phyloP scores from a whole-genome alignment of 2,797 vertebrate species.

The Hippoglossus hippoglossus region DNA sequence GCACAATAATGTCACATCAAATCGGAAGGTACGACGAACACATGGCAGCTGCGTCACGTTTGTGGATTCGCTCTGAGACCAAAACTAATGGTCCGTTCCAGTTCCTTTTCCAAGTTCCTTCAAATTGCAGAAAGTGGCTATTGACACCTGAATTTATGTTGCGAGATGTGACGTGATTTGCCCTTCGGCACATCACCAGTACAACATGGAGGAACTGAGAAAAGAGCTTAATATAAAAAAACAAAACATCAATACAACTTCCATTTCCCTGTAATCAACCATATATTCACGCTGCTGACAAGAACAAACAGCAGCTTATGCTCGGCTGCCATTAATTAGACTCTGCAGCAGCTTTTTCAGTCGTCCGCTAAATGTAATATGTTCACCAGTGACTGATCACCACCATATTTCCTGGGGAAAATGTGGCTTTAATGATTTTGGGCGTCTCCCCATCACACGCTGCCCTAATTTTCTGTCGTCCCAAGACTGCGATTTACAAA shows the following conservation, averaged over 20 bases:
- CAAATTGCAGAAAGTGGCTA: background rate
- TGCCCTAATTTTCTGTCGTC: background rate
- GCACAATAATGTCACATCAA: too few relatives aligned
- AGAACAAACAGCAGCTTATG: background rate
- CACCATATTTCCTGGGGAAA: background rate
- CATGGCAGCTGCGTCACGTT: too few relatives aligned
- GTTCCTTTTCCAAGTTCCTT: background rate
- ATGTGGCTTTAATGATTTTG: background rate
- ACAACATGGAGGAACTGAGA: background rate
- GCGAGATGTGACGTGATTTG: background rate
- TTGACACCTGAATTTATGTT: background rate
- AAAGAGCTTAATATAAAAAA: background rate
- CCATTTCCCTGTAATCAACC: background rate
- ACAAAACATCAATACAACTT: background rate
- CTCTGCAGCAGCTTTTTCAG: background rate
- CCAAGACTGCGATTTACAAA: background rate
- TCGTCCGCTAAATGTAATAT: constrained; percentile 7
- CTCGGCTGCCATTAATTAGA: constrained; percentile 6
- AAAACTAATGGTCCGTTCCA: background rate
- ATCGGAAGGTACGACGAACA: too few relatives aligned
- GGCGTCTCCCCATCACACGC: background rate
- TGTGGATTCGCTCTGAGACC: too few relatives aligned
- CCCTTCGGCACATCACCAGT: background rate
- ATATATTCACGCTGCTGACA: background rate
- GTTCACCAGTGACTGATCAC: background rate